These are phyloP conservation scores for Teinopalpus imperialis DNA, from an alignment of 2,888 invertebrate genomes.

Conservation along the genomic window DNA sequence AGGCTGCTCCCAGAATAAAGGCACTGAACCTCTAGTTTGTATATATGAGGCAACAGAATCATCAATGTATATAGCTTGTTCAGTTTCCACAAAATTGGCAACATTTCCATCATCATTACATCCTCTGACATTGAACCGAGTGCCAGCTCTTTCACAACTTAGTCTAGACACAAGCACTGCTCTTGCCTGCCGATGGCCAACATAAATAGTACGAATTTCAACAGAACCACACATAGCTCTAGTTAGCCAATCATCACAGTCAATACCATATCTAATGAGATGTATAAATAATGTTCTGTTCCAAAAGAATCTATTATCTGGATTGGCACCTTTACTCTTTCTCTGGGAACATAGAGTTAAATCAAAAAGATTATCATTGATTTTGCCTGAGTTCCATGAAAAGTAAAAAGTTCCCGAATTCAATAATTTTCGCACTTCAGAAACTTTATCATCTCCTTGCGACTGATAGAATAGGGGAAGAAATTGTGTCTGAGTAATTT, in stretches of 20 bases:
- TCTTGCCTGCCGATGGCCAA: conserved; percentile 95
- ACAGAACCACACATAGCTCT: conserved; percentile 99
- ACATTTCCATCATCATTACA: conserved; percentile 99
- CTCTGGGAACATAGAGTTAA: conserved; percentile 97
- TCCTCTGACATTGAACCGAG: conserved; percentile 98
- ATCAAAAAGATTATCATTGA: conserved; percentile 86
- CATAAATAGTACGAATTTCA: conserved; percentile 98
- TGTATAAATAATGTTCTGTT: conserved; percentile 98
- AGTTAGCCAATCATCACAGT: conserved; percentile 94
- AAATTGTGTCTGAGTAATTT: conserved; percentile 95
- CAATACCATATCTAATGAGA: conserved; percentile 94
- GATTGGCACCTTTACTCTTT: conserved; percentile 87
- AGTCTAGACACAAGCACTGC: conserved; percentile 97
- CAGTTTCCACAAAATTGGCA: conserved; percentile 99
- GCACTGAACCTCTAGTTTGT: conserved; percentile 97
- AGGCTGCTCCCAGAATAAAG: conserved; percentile 99
- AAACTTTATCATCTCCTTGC: conserved; percentile 83
- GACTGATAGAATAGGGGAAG: conserved; percentile 90
- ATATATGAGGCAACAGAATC: conserved; percentile 94
- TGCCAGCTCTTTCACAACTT: conserved; percentile 98
- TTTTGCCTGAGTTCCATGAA: conserved; percentile 86
- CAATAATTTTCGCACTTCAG: conserved; percentile 90
- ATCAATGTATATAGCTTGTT: conserved; percentile 97
- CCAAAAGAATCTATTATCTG: conserved; percentile 99
- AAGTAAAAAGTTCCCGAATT: conserved; percentile 99